A percentile compares a stretch with the other conserved stretches of the same genome.
phyloP scores from a whole-genome alignment of 2,113 vertebrate species.

The Canis aureus region DNA sequence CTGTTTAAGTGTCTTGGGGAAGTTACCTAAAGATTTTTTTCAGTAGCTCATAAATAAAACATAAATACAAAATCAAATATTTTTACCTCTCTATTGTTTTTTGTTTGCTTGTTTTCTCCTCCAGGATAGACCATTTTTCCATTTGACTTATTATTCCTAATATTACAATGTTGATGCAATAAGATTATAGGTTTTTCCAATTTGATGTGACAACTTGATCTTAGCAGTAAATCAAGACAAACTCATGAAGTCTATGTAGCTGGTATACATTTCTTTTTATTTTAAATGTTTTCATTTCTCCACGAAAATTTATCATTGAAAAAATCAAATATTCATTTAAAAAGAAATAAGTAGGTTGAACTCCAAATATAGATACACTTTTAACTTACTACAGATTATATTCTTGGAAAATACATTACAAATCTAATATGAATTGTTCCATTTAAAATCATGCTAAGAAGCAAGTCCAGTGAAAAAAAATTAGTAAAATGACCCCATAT shows the following conservation, averaged over 20 bases:
- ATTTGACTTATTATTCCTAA: background rate
- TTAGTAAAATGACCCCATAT: background rate
- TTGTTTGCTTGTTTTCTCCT: background rate
- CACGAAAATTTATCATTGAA: background rate
- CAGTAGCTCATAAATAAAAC: background rate
- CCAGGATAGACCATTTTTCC: background rate
- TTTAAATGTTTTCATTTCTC: background rate
- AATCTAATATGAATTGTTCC: background rate
- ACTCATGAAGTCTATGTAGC: background rate
- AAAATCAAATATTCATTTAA: background rate
- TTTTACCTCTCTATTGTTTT: background rate
- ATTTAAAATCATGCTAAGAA: background rate
- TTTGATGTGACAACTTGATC: background rate
- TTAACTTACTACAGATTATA: background rate
- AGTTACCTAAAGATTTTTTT: background rate
- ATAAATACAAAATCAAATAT: background rate
- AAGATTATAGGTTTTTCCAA: background rate
- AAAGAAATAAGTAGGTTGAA: background rate
- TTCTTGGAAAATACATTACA: background rate
- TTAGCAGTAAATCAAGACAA: constrained; percentile 9
- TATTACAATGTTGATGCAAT: background rate
- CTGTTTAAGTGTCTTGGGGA: background rate
- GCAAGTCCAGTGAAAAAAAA: background rate
- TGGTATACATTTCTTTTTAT: background rate
- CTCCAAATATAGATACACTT: background rate